Conservation (phyloP, 2,888 invertebrate genomes). For the Bruchidius siliquastri region DNA sequence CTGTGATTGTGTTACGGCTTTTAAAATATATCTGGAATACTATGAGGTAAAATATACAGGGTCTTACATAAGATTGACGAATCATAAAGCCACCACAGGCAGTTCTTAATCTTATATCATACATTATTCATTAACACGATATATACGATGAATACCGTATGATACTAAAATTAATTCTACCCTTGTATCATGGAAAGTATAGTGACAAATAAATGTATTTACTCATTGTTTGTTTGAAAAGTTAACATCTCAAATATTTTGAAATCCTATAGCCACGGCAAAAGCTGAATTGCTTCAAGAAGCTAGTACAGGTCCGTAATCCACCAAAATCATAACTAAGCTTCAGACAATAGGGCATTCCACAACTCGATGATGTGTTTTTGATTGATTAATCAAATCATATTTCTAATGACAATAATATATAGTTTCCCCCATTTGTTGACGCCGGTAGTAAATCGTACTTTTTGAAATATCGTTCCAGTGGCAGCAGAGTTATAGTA, state of each 20-base stretch:
- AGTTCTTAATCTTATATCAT: not conserved
- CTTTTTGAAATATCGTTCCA: too few relatives aligned
- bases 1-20: too few relatives aligned
- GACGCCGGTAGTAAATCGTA: too few relatives aligned
- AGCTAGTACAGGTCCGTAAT: not conserved
- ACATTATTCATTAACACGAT: not conserved
- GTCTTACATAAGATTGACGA: too few relatives aligned
- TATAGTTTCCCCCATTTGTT: too few relatives aligned
- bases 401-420: too few relatives aligned
- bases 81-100: not conserved
- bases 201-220: not conserved
- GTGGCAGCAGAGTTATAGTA: too few relatives aligned
- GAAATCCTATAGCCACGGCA: not conserved
- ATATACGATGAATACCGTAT: not conserved
- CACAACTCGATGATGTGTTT: too few relatives aligned
- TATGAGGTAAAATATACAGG: too few relatives aligned
- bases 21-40: too few relatives aligned
- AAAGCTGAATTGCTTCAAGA: not conserved
- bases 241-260: not conserved
- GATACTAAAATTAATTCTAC: not conserved
- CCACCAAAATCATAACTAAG: not conserved
- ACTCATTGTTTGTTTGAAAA: not conserved
- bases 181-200: not conserved
- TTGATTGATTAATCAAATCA: too few relatives aligned
- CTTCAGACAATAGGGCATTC: too few relatives aligned